phyloP scores from a whole-genome alignment of 2,113 vertebrate species.

The Eupsittula cactorum region DNA sequence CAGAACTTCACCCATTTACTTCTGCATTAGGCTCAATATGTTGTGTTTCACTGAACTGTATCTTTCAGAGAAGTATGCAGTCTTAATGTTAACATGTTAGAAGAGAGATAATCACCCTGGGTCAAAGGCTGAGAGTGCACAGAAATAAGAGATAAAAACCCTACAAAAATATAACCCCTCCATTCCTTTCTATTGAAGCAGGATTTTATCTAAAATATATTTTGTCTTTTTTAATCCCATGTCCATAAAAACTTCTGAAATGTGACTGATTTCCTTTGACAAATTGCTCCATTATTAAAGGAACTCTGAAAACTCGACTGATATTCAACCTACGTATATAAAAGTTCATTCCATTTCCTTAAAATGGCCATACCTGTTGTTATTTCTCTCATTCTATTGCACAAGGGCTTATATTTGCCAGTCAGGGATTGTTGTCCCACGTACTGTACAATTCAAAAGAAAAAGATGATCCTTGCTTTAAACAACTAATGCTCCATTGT shows the following conservation, averaged over 20 bases:
- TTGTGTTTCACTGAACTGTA: not conserved
- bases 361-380: not conserved
- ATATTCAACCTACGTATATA: not conserved
- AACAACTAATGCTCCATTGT: not conserved
- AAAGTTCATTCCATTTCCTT: not conserved
- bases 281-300: not conserved
- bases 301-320: not conserved
- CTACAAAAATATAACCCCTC: not conserved
- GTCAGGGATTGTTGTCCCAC: not conserved
- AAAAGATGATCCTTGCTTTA: not conserved
- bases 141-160: not conserved
- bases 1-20: not conserved
- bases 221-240: not conserved
- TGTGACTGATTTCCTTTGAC: not conserved
- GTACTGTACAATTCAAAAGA: not conserved
- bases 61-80: not conserved
- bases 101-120: not conserved
- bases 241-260: not conserved
- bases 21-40: not conserved
- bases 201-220: not conserved
- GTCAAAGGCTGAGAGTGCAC: not conserved
- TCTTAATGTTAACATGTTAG: not conserved
- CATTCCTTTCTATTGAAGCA: not conserved
- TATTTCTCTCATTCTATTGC: not conserved
- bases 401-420: not conserved